phyloP scores from a whole-genome alignment of 2,113 vertebrate genomes.

The Gavialis gangeticus region DNA sequence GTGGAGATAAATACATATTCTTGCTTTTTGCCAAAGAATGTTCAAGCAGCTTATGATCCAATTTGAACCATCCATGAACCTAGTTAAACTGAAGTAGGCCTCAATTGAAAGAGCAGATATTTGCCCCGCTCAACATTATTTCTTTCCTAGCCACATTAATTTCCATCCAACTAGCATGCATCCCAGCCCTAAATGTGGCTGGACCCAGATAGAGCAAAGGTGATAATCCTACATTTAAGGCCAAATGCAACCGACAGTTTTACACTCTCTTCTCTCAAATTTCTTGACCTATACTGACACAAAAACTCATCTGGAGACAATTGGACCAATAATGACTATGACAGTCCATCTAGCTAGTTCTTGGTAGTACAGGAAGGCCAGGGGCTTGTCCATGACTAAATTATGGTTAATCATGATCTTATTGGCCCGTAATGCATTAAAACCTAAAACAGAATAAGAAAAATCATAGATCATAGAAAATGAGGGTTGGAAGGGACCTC shows the following conservation, averaged over 20 bases:
- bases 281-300: background rate
- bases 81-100: background rate
- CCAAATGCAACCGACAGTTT: background rate
- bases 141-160: background rate
- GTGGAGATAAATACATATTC: constrained; percentile 21
- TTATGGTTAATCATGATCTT: no score
- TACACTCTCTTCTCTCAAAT: background rate
- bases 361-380: background rate
- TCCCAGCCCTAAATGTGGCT: background rate
- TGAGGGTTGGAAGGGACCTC: no score
- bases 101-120: background rate
- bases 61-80: background rate
- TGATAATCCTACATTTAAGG: background rate
- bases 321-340: background rate
- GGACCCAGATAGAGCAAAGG: no score
- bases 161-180: background rate
- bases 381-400: no score
- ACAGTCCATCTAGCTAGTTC: background rate
- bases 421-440: no score
- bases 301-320: background rate
- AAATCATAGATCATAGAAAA: no score
- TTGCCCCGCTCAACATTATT: background rate
- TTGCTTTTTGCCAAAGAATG: background rate
- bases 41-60: background rate
- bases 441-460: no score